Evolutionary conservation across 2,888 invertebrate genomes (phyloP).

Genomic region (Zele albiditarsus): DNA sequence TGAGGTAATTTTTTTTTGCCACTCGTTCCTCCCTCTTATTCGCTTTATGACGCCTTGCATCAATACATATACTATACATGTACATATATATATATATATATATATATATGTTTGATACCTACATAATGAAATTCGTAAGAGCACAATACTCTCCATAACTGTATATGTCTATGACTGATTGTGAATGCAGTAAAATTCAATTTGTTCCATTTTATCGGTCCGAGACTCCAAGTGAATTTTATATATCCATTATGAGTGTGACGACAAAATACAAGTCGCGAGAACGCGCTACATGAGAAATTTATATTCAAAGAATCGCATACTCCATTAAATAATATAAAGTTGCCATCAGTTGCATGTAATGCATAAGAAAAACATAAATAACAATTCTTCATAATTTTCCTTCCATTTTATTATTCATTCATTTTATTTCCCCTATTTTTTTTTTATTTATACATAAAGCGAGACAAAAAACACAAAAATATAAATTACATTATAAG

Average conservation of each 20-base stretch:
- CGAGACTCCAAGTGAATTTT: slow-evolving; percentile 13
- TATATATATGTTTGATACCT: not conserved
- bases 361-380: no score
- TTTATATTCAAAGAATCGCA: not conserved
- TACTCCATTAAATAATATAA: no score
- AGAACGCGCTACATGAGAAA: not conserved
- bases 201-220: slow-evolving; percentile 28
- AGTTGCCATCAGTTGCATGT: no score
- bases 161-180: slow-evolving; percentile 27
- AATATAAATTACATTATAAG: not conserved
- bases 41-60: not conserved
- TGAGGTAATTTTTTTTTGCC: not conserved
- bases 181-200: slow-evolving; percentile 32
- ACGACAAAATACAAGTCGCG: not conserved
- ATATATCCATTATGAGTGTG: slow-evolving; percentile 3
- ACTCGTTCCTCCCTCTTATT: not conserved
- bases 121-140: slow-evolving; percentile 20
- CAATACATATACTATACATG: not conserved
- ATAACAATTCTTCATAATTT: no score
- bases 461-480: not conserved
- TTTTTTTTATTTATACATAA: not conserved
- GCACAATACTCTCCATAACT: not conserved
- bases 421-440: not conserved
- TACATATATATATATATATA: not conserved
- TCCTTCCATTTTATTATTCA: not conserved